Conservation (phyloP, 2,888 invertebrate genomes). For the Limnephilus rhombicus region DNA sequence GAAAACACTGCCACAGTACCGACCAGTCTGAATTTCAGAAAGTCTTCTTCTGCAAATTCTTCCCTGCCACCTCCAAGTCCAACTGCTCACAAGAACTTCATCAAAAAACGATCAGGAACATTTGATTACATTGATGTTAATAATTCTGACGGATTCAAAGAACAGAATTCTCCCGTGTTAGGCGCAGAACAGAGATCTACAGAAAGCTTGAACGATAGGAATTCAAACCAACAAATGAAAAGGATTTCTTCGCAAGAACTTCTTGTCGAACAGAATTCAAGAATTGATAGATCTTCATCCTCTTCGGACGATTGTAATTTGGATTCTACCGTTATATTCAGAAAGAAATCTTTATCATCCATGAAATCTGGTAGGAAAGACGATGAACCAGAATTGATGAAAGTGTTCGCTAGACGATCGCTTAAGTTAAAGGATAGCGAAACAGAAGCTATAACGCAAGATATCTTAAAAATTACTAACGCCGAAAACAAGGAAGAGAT, state of each 20-base stretch:
- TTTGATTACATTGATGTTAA: slow-evolving; percentile 58
- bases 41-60: slow-evolving; percentile 48
- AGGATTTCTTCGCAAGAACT: slow-evolving; percentile 65
- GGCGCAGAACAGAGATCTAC: slow-evolving; percentile 40
- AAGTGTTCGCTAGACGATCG: slow-evolving; percentile 89
- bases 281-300: slow-evolving; percentile 64
- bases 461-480: slow-evolving; percentile 73
- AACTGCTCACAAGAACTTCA: slow-evolving; percentile 62
- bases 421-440: slow-evolving; percentile 87
- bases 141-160: slow-evolving; percentile 58
- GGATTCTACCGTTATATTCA: slow-evolving; percentile 73
- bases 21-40: slow-evolving; percentile 58
- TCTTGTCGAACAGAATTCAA: slow-evolving; percentile 60
- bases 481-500: slow-evolving; percentile 70
- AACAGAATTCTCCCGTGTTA: slow-evolving; percentile 39
- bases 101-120: slow-evolving; percentile 63
- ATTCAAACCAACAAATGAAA: slow-evolving; percentile 58
- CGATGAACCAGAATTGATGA: slow-evolving; percentile 88
- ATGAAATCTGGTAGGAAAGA: slow-evolving; percentile 75
- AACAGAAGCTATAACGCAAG: slow-evolving; percentile 78
- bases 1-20: slow-evolving; percentile 56
- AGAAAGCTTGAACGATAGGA: slow-evolving; percentile 52
- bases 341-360: slow-evolving; percentile 77
- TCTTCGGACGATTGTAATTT: slow-evolving; percentile 64
- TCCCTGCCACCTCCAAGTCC: slow-evolving; percentile 64